Evolutionary conservation across 2,113 vertebrate genomes (phyloP), one percentile per base, ranked within the genome.

Genomic region (Bothrops jararaca): DNA sequence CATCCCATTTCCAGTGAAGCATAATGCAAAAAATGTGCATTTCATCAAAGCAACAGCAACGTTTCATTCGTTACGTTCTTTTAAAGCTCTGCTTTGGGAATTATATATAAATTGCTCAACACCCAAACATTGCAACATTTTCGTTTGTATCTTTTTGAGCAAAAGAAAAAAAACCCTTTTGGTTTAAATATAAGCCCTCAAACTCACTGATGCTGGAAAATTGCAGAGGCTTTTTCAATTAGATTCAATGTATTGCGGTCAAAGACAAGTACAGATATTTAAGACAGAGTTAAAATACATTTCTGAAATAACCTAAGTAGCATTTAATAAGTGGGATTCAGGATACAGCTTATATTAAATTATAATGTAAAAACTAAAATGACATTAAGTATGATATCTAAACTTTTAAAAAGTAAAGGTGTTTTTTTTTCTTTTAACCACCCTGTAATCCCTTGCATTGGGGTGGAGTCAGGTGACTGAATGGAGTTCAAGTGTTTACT

Each of bases 31-130:
- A 4, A 91, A 58, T 90, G 90, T 58, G 89, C 92, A 93, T 90
- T 93, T 56, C 42, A 90, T 91, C 58, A 96, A 85, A 0, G 23
- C 13, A 52, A 0, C 29, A 56, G 89, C 42, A 52, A 60, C 54
- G 92, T 94, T 94, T 90, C 86, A 95, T 96, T 95, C 93, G 60
- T 95, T 95, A 85, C 88, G 87, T 92, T 92, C 93, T 89, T 93
- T 96, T 91, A 95, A 94, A 91, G 4, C n/a, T 95, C 93, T 94
- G 34, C 92, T 93, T 89, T 93, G 94, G 94, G 96, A 94, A 52
- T 89, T 94, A 20, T 23, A 92, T 95, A 85, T 69, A 95, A 97
- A 93, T 94, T 94, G 88, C 90, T 94, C 89, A 94, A 96, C 94
- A 48, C 86, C 88, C 94, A 93, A 93, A 85, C 95, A 95, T 86